These are phyloP conservation scores for Notamacropus eugenii DNA, from an alignment of 2,797 vertebrate species.

Conservation along the genomic window DNA sequence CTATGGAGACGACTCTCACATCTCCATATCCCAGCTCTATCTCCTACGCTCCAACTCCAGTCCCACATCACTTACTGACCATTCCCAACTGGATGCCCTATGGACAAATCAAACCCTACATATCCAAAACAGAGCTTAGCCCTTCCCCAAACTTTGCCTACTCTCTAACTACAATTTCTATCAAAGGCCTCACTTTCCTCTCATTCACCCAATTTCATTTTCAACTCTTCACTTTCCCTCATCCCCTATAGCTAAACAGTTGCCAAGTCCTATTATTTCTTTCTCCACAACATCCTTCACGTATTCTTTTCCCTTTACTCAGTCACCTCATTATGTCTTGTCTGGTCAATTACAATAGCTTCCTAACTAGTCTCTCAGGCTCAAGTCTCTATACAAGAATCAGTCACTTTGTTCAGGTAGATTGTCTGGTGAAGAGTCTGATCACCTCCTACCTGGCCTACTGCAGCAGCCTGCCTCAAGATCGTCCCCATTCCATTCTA, in stretches of 20 bases:
- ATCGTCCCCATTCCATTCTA: not conserved
- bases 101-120: not conserved
- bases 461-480: not conserved
- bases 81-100: not conserved
- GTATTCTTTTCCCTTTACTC: not conserved
- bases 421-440: not conserved
- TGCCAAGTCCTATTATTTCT: not conserved
- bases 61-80: not conserved
- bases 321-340: not conserved
- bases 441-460: not conserved
- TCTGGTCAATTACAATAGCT: not conserved
- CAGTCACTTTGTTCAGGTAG: not conserved
- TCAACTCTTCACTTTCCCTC: not conserved
- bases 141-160: not conserved
- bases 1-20: not conserved
- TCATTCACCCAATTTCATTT: not conserved
- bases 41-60: not conserved
- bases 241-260: not conserved
- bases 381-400: not conserved
- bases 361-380: not conserved
- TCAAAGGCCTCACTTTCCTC: not conserved
- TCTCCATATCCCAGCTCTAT: not conserved
- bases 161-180: not conserved
- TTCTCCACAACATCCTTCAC: not conserved
- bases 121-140: not conserved